Evolutionary conservation across 2,113 vertebrate genomes (phyloP).

Genomic region (Hydropotes inermis): DNA sequence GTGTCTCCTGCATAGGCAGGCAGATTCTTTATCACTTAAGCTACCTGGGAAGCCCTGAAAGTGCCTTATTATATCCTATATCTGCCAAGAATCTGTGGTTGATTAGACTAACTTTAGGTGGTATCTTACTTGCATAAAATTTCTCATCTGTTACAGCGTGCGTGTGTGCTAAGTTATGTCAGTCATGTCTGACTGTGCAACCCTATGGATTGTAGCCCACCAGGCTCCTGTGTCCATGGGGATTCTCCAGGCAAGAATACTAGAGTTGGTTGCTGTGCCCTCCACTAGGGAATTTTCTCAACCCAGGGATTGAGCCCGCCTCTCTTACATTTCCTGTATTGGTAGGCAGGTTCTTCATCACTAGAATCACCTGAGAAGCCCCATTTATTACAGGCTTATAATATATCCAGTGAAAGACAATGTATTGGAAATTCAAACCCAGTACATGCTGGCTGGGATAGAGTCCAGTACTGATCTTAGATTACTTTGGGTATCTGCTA

Average conservation of each 20-base stretch:
- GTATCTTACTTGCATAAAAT: not conserved
- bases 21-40: not conserved
- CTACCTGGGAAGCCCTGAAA: not conserved
- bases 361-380: not conserved
- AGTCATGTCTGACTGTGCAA: not conserved
- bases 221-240: not conserved
- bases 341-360: not conserved
- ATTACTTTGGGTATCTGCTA: not conserved
- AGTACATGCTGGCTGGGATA: not conserved
- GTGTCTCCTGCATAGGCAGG: not conserved
- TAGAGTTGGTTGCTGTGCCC: not conserved
- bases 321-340: not conserved
- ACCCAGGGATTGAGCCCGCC: not conserved
- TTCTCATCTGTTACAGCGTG: not conserved
- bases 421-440: not conserved
- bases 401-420: not conserved
- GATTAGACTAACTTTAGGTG: not conserved
- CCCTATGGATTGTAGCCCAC: not conserved
- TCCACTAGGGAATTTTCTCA: not conserved
- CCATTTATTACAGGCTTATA: too few relatives aligned
- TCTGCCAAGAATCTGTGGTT: not conserved
- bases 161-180: not conserved
- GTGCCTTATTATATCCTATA: not conserved
- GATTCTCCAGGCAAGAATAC: not conserved
- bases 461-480: not conserved